Percentiles rank a stretch among this genome's conserved stretches.
These are phyloP conservation scores for Elaphurus davidianus DNA, from an alignment of 2,113 vertebrate species.

Conservation along the genomic window DNA sequence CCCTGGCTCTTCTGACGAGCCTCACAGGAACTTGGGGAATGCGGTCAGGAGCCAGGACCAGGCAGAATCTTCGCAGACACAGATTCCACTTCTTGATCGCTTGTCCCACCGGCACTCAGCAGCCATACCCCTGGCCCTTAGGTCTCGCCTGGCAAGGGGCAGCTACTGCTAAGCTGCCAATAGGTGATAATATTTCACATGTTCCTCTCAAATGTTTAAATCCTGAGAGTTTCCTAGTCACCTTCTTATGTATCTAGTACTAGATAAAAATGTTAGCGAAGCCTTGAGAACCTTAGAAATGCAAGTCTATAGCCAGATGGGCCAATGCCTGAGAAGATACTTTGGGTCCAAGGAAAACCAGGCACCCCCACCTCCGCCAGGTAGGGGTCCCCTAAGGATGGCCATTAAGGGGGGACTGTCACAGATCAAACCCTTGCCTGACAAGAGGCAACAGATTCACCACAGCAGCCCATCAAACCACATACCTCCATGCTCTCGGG, in stretches of 20 bases:
- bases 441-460: neutral
- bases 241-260: neutral
- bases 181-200: neutral
- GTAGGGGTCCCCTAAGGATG: no score
- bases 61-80: neutral
- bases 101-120: fast-evolving
- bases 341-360: neutral
- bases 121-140: neutral
- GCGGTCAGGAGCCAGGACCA: neutral
- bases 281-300: neutral
- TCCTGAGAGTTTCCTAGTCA: neutral
- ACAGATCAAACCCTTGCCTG: neutral
- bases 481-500: fast-evolving
- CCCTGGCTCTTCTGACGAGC: neutral
- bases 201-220: neutral
- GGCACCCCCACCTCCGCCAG: fast-evolving
- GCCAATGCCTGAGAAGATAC: neutral
- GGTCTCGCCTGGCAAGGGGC: fast-evolving
- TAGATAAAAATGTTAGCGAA: neutral
- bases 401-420: no score
- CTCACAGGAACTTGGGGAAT: neutral
- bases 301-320: neutral
- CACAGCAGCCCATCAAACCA: neutral
- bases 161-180: neutral
- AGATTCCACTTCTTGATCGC: neutral